Conservation (phyloP, 2,113 vertebrate species). For the Xenopus laevis region DNA sequence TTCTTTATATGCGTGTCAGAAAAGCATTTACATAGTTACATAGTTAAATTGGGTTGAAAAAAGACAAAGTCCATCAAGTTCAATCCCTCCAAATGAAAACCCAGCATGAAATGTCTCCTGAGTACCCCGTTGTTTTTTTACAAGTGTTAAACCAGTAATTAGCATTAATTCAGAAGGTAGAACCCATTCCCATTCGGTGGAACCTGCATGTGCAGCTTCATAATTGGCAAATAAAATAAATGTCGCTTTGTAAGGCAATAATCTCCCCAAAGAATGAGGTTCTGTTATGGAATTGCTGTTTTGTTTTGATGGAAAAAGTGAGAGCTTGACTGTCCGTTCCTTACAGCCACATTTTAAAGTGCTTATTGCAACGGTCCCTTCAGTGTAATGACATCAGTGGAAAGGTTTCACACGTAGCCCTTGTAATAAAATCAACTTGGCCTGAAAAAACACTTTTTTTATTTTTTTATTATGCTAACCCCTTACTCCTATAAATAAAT, state of each 20-base stretch:
- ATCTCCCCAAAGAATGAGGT: neutral
- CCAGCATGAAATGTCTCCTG: no score
- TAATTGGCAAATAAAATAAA: neutral
- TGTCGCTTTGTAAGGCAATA: constrained; percentile 11
- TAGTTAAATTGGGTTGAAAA: no score
- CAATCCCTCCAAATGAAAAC: no score
- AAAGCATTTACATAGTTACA: no score
- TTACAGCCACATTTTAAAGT: constrained; percentile 7
- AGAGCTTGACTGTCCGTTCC: neutral
- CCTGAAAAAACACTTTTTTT: neutral
- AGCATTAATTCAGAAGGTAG: no score
- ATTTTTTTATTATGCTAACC: neutral
- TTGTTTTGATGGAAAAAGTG: constrained; percentile 33
- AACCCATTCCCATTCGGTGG: no score
- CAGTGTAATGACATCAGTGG: constrained; percentile 29
- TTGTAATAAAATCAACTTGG: constrained; percentile 9
- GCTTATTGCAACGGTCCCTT: neutral
- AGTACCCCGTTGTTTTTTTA: no score
- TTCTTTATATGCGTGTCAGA: no score
- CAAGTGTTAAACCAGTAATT: no score
- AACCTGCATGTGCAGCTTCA: neutral
- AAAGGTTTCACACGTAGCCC: constrained; percentile 4
- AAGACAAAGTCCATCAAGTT: no score
- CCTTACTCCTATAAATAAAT: neutral
- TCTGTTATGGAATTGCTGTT: neutral